Evolutionary conservation across 1,140 invertebrate genomes (phyloP), one percentile per base, ranked within the genome.

Genomic region (Marisa cornuarietis): DNA sequence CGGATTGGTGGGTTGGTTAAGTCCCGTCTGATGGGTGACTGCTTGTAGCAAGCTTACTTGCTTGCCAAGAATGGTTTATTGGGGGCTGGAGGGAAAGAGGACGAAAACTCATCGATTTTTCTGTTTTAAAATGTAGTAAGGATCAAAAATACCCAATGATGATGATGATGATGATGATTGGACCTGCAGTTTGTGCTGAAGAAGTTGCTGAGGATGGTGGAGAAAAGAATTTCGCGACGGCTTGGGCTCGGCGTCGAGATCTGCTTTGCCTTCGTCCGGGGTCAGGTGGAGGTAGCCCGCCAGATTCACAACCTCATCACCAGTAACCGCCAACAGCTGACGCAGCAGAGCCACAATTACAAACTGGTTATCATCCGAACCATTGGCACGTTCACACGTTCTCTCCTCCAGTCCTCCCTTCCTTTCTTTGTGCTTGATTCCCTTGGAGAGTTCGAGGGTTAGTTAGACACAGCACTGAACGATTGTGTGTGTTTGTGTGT

Each of bases 1-100:
- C 31, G 2, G 31, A 42, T 42, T 6, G 3, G 31, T 4, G 31
- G 31, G 31, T 42, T 42, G 31, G 6, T 42, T 4, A 42, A 42
- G 31, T 42, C 31, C 31, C 31, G 31, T 42, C 31, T 42, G 31
- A 42, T 42, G 2, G 31, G 31, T 42, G 31, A 42, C 31, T 42
- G 31, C 31, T 42, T 42, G 31, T 0, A 4, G 0, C 6, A 42
- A 42, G 31, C 3, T 6, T 42, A 42, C 31, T 42, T 42, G 31
- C 31, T 42, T 42, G 31, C 31, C 31, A 6, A 42, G 31, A 6
- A 42, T 4, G 31, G 2, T 42, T 4, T 42, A 42, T 42, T 42
- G 31, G 87, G 86, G 85, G 80, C 87, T 71, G 85, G 63, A 31
- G 16, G 20, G 54, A 75, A 11, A 24, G 61, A 58, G 73, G 61